Percentiles rank a stretch among this genome's conserved stretches.
These are phyloP conservation scores for Petrolisthes manimaculis DNA, from an alignment of 2,888 invertebrate genomes.

Conservation along the genomic window DNA sequence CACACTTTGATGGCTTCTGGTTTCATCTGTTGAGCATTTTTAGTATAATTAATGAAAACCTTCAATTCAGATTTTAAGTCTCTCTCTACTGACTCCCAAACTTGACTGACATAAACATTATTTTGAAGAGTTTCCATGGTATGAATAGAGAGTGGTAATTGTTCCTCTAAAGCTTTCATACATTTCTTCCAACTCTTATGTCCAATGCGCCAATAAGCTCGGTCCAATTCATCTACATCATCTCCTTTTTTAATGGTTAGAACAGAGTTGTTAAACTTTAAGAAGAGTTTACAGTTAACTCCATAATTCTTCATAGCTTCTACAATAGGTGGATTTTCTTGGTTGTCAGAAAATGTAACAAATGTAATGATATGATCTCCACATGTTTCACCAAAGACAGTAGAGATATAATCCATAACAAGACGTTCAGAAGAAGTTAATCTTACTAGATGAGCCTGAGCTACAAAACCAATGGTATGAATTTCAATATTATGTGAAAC, in stretches of 20 bases:
- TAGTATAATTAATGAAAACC: slow-evolving; percentile 4
- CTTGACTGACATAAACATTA: slow-evolving; percentile 23
- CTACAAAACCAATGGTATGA: slow-evolving; percentile 48
- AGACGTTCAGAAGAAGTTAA: slow-evolving; percentile 48
- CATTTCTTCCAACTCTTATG: slow-evolving; percentile 45
- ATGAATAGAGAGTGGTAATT: slow-evolving; percentile 18
- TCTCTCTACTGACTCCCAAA: slow-evolving; percentile 21
- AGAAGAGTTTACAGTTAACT: slow-evolving; percentile 9
- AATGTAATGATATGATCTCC: slow-evolving; percentile 29
- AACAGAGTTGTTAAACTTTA: slow-evolving; percentile 48
- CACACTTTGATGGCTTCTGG: background rate
- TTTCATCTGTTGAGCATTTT: background rate
- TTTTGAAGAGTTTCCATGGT: slow-evolving; percentile 25
- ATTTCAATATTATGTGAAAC: slow-evolving; percentile 29
- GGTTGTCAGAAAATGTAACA: slow-evolving; percentile 48
- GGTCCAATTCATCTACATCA: slow-evolving; percentile 38
- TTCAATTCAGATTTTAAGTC: slow-evolving; percentile 11
- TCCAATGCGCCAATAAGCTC: slow-evolving; percentile 43
- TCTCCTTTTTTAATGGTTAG: slow-evolving; percentile 23
- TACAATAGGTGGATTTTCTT: slow-evolving; percentile 39
- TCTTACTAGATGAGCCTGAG: slow-evolving; percentile 45
- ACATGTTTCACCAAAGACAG: slow-evolving; percentile 36
- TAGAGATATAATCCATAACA: slow-evolving; percentile 41
- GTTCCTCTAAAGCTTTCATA: slow-evolving; percentile 23
- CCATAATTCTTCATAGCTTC: slow-evolving; percentile 42